Conservation (phyloP, 1,140 invertebrate species). For the Holotrichia oblita region DNA sequence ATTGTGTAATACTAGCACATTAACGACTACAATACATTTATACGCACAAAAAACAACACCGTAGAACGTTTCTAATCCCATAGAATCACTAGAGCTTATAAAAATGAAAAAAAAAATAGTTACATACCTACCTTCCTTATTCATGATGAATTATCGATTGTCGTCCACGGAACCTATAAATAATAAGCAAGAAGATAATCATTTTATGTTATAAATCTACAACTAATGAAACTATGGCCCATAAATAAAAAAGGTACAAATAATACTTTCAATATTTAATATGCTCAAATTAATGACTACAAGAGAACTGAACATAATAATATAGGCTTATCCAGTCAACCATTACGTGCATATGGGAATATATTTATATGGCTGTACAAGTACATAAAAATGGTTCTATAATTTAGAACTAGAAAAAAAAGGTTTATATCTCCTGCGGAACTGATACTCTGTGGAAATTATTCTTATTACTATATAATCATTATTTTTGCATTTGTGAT, state of each 20-base stretch:
- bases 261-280: constrained; percentile 23
- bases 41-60: background rate
- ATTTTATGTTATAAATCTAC: constrained; percentile 25
- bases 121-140: constrained; percentile 16
- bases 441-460: constrained; percentile 5
- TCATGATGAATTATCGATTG: constrained; percentile 21
- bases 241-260: background rate
- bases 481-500: background rate
- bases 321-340: constrained; percentile 19
- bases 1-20: background rate
- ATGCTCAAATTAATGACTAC: constrained; percentile 7
- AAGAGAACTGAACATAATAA: constrained; percentile 9
- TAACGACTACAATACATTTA: background rate
- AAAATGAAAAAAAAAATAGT: constrained; percentile 3
- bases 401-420: background rate
- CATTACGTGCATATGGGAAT: constrained; percentile 18
- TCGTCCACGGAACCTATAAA: constrained; percentile 19
- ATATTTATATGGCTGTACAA: constrained; percentile 10
- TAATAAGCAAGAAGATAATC: constrained; percentile 28
- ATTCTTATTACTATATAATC: background rate
- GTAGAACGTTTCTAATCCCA: background rate
- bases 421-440: background rate
- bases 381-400: background rate
- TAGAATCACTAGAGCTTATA: background rate
- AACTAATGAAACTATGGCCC: background rate